Evolutionary conservation across 2,797 vertebrate genomes (phyloP), one percentile per base, ranked within the genome.

Genomic region (Chelidonichthys spinosus): DNA sequence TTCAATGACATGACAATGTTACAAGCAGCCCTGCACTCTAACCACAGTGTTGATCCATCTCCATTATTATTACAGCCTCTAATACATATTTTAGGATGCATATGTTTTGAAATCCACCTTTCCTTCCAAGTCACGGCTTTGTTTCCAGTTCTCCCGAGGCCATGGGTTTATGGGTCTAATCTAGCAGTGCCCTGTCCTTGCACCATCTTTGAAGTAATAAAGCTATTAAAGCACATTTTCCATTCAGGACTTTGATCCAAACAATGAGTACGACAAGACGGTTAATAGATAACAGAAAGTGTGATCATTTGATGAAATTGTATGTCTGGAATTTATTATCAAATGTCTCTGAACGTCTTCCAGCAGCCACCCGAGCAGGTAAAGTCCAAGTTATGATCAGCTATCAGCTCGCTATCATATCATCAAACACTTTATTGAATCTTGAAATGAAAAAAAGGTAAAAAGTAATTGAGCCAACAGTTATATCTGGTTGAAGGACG

Each of bases 221-320:
- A 84, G 42, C 39, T 39, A 74, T 79, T 3, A 63, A 63, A 70
- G 17, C 35, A 65, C 0, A 13, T 40, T 85, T 84, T 76, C 68
- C 59, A 55, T 69, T 33, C 3, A 44, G 78, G 73, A 89, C 87
- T 85, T 82, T 80, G 76, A 65, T 49, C 77, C 54, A 82, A 72
- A 85, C 58, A 67, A 2, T 54, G 46, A 60, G 18, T 4, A 42
- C 37, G 78, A 73, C 52, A 53, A 56, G 4, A 67, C 11, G 40
- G 11, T 67, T 5, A 63, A 79, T 5, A 53, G 32, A 69, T 73
- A 79, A 81, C 37, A 63, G 32, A 69, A 62, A 35, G 18, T 36
- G 25, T 42, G 39, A 67, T 59, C 4, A 17, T 49, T 36, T 35
- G n/a, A 18, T 50, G 15, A 63, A 36, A 56, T 37, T 49, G 4